These are phyloP conservation scores for Vulpes ferrilata DNA, from an alignment of 2,113 vertebrate species.

Conservation along the genomic window DNA sequence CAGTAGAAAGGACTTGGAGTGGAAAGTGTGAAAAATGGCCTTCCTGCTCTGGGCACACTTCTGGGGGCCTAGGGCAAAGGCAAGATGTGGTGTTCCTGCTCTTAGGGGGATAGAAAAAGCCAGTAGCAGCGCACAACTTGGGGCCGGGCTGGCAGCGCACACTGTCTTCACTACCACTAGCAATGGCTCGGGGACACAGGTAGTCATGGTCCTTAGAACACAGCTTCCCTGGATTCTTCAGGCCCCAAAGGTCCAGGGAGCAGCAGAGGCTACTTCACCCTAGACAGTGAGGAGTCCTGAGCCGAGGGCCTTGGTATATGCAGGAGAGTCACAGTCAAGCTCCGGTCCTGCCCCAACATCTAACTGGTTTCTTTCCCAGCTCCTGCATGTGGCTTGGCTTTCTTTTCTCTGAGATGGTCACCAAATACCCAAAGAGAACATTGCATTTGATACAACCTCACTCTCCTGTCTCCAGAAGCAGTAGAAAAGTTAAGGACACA, in stretches of 20 bases:
- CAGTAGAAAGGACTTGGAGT: not conserved
- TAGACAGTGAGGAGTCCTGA: not conserved
- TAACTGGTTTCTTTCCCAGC: constrained; percentile 21
- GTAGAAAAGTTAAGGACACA: not conserved
- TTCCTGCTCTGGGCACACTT: not conserved
- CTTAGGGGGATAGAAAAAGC: not conserved
- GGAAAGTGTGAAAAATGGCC: not conserved
- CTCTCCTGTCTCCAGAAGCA: not conserved
- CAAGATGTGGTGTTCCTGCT: not conserved
- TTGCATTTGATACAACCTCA: not conserved
- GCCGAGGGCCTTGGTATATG: not conserved
- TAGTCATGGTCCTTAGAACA: not conserved
- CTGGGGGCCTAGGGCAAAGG: not conserved
- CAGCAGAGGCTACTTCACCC: not conserved
- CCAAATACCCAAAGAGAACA: not conserved
- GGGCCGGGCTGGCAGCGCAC: not conserved
- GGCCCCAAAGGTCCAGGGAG: not conserved
- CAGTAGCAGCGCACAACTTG: not conserved
- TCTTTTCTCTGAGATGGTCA: not conserved
- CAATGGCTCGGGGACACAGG: not conserved
- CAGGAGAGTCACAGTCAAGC: not conserved
- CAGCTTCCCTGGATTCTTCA: not conserved
- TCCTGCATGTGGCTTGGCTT: not conserved
- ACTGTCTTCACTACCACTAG: not conserved
- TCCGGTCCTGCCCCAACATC: not conserved